Evolutionary conservation across 2,888 invertebrate genomes (phyloP).

Genomic region (Creontiades dilutus): DNA sequence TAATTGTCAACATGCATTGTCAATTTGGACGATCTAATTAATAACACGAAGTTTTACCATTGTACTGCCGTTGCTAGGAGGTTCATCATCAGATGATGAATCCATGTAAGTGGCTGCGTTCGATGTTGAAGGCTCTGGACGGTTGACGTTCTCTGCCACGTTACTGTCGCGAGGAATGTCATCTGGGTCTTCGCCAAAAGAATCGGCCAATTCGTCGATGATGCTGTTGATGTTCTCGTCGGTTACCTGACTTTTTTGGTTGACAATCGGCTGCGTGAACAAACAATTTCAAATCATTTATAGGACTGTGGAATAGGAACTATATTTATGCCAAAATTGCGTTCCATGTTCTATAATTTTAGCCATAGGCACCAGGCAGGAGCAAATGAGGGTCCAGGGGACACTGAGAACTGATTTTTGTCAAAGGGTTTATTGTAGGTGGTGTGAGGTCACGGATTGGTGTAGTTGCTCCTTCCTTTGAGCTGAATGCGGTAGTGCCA

Average conservation of each 20-base stretch:
- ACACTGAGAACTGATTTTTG: no score
- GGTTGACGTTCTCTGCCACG: not conserved
- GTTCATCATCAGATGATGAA: not conserved
- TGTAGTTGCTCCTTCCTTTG: no score
- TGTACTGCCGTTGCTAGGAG: not conserved
- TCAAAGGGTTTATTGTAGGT: no score
- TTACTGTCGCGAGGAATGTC: not conserved
- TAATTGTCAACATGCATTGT: no score
- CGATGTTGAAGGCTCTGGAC: not conserved
- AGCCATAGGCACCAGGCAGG: no score
- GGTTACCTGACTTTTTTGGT: not conserved
- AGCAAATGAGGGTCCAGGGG: no score
- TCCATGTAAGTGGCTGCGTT: not conserved
- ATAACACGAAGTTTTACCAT: not conserved
- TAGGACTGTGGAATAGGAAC: no score
- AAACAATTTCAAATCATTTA: not conserved
- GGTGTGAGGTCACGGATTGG: no score
- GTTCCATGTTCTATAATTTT: no score
- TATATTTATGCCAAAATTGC: no score
- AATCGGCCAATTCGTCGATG: conserved; percentile 28
- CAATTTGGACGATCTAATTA: no score
- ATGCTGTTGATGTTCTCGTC: conserved; percentile 17
- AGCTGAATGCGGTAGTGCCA: no score
- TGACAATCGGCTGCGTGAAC: not conserved
- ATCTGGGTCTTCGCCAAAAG: not conserved